Evolutionary conservation across 1,140 invertebrate genomes (phyloP).

Genomic region (Dufourea novaeangliae): DNA sequence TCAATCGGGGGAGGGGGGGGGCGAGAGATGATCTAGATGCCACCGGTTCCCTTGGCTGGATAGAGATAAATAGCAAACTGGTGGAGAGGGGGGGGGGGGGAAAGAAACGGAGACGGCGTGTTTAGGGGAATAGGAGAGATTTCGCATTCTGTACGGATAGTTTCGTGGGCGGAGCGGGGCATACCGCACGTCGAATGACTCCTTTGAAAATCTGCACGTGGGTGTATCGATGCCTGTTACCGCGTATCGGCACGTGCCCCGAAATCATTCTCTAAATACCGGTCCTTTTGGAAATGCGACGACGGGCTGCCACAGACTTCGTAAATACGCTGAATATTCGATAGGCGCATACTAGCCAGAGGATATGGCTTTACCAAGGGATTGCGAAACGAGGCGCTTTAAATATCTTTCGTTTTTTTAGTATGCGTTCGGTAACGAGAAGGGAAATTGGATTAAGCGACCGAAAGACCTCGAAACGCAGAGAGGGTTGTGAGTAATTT

Average conservation of each 20-base stretch:
- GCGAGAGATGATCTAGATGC: slow-evolving; percentile 16
- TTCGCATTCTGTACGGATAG: slow-evolving; percentile 62
- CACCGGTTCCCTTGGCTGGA: background rate
- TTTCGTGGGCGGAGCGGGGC: slow-evolving; percentile 57
- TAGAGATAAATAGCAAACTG: background rate
- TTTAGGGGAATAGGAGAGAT: slow-evolving; percentile 32
- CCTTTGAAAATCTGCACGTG: slow-evolving; percentile 66
- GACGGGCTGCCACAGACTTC: slow-evolving; percentile 18
- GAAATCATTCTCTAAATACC: slow-evolving; percentile 69
- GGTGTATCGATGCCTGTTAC: slow-evolving; percentile 61
- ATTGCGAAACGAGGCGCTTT: slow-evolving; percentile 33
- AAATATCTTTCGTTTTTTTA: slow-evolving; percentile 1
- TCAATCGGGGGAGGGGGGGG: background rate
- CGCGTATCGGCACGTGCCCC: slow-evolving; percentile 62
- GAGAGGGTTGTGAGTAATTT: too few species aligned
- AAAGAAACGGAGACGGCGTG: background rate
- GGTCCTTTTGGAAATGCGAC: slow-evolving; percentile 52
- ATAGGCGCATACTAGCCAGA: slow-evolving; percentile 9
- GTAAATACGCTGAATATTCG: slow-evolving; percentile 36
- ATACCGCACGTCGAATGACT: slow-evolving; percentile 65
- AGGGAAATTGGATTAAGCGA: too few species aligned
- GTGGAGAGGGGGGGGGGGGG: background rate
- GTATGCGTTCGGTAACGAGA: too few species aligned
- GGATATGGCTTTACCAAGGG: slow-evolving; percentile 30
- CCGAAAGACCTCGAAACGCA: too few species aligned